phyloP scores from a whole-genome alignment of 1,140 invertebrate genomes.

The Lutraria rhynchaena region DNA sequence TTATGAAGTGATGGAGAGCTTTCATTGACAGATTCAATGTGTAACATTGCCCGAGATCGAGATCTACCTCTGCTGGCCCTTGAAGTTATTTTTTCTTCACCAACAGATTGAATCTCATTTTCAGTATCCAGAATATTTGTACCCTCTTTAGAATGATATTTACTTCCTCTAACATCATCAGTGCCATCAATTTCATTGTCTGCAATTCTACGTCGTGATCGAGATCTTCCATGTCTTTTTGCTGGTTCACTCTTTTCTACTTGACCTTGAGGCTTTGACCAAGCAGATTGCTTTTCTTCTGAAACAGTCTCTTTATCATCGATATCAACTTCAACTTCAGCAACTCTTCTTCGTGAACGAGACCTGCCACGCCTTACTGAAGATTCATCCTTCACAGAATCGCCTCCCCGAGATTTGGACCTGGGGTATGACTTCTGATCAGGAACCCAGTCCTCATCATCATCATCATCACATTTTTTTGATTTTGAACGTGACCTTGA shows the following conservation, averaged over 20 bases:
- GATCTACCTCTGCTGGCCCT: slow-evolving; percentile 17
- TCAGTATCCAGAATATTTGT: neutral
- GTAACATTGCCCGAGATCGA: neutral
- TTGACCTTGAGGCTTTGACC: slow-evolving; percentile 10
- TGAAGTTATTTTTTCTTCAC: neutral
- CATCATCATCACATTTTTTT: slow-evolving; percentile 37
- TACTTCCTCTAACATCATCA: neutral
- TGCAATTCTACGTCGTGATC: slow-evolving; percentile 5
- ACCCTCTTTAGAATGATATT: neutral
- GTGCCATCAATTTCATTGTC: slow-evolving; percentile 19
- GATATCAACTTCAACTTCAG: neutral
- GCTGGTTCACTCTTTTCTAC: slow-evolving; percentile 8
- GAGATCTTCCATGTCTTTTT: slow-evolving; percentile 18
- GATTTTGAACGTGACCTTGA: slow-evolving; percentile 45
- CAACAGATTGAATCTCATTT: too few species aligned
- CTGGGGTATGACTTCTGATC: neutral
- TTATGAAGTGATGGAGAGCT: neutral
- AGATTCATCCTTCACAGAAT: slow-evolving; percentile 14
- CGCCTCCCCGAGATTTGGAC: slow-evolving; percentile 1
- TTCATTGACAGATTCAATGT: too few species aligned
- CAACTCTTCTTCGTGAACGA: slow-evolving; percentile 9
- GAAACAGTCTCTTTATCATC: neutral
- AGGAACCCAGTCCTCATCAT: slow-evolving; percentile 52
- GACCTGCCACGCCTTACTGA: slow-evolving; percentile 4
- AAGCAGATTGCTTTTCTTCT: neutral